Evolutionary conservation across 2,888 invertebrate genomes (phyloP), one percentile per base, ranked within the genome.

Genomic region (Proisotoma minuta): DNA sequence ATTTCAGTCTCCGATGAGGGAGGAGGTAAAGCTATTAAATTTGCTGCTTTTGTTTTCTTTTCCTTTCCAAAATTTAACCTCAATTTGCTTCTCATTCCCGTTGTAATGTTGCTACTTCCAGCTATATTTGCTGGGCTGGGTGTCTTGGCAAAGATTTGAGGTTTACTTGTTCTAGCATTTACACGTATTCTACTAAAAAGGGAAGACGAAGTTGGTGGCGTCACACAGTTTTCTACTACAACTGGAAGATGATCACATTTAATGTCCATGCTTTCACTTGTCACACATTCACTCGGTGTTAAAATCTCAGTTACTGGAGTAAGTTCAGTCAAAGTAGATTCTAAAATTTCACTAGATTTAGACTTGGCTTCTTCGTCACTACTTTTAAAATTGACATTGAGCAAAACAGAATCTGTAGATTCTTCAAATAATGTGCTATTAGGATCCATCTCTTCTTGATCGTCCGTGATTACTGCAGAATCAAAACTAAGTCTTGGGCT

Each of bases 401-500:
- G 62, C 50, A 70, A 61, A 23, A 63, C 63, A 27, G 68, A 59
- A 43, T 64, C 62, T 22, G 61, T 27, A 24, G 63, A 66, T 27
- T 63, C 60, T 57, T 66, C 62, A 34, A 62, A 50, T 20, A 50
- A n/a, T n/a, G n/a, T n/a, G n/a, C n/a, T n/a, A 8, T n/a, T 15
- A 26, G 61, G 59, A 22, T 24, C 60, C 52, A 54, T 48, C 5
- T 48, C 53, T n/a, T 59, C 48, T 23, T 63, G 63, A 29, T 40
- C 50, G 57, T 66, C 71, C 53, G 69, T 68, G 57, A 65, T 63
- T n/a, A 64, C 57, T 20, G 66, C 67, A 24, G 72, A 72, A 43
- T 72, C 72, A 39, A 72, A 68, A 59, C 72, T 72, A 53, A 66
- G 63, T 62, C 65, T 67, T 53, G 65, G 67, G 53, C 66, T 69